Conservation (phyloP, 2,113 vertebrate genomes). For the Anoura caudifer region DNA sequence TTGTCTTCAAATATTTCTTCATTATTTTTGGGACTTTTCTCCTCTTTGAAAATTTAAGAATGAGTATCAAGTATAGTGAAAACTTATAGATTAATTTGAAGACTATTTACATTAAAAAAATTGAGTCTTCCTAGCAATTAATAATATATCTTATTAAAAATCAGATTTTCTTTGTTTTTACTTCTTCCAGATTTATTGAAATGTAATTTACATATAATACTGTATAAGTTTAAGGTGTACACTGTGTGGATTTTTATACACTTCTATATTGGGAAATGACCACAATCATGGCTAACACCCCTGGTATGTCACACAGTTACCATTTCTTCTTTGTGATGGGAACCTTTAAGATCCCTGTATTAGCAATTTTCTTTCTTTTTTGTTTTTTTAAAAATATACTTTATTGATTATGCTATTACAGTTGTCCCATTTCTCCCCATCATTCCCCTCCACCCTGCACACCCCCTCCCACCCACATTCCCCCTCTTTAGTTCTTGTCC, state of each 20-base stretch:
- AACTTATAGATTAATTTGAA: neutral
- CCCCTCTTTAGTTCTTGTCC: too few relatives aligned
- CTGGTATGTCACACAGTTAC: neutral
- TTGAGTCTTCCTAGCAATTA: neutral
- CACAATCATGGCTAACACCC: neutral
- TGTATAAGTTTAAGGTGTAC: neutral
- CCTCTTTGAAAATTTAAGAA: neutral
- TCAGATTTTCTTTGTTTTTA: neutral
- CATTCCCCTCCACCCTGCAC: too few relatives aligned
- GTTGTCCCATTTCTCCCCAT: too few relatives aligned
- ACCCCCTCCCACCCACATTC: too few relatives aligned
- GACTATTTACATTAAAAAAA: neutral
- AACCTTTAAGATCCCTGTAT: neutral
- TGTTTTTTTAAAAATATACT: too few relatives aligned
- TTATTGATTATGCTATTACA: too few relatives aligned
- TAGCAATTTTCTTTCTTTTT: neutral
- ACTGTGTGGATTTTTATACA: neutral
- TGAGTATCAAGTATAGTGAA: neutral
- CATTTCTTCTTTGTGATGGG: neutral
- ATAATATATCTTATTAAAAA: neutral
- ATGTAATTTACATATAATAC: neutral
- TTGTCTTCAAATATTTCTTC: neutral
- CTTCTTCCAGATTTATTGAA: neutral
- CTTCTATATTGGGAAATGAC: neutral
- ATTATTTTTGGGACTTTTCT: neutral